Evolutionary conservation across 2,113 vertebrate species (phyloP).

Genomic region (Andinoacara biseriatus): DNA sequence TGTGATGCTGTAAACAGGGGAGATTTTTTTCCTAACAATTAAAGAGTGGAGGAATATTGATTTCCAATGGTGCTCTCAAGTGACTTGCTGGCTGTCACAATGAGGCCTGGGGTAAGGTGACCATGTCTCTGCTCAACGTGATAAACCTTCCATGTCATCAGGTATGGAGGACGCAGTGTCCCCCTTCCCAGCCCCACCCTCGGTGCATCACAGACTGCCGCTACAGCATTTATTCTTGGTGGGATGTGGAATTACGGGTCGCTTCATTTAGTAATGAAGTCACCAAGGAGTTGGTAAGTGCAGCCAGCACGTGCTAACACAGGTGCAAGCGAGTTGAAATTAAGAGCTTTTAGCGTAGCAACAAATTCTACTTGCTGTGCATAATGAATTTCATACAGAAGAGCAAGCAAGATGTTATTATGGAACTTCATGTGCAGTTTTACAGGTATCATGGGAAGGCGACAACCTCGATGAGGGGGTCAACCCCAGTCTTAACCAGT

Average conservation of each 20-base stretch:
- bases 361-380: not conserved
- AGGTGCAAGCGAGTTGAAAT: constrained; percentile 18
- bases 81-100: constrained; percentile 88
- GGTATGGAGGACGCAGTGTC: constrained; percentile 70
- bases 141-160: constrained; percentile 77
- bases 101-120: constrained; percentile 89
- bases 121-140: constrained; percentile 83
- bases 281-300: constrained; percentile 34
- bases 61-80: constrained; percentile 89
- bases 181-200: constrained; percentile 22
- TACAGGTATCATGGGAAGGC: constrained; percentile 32
- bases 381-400: not conserved
- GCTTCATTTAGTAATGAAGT: constrained; percentile 71
- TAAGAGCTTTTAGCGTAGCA: constrained; percentile 24
- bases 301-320: not conserved
- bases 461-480: constrained; percentile 42
- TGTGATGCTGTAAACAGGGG: constrained; percentile 75
- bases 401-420: not conserved
- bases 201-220: not conserved
- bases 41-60: constrained; percentile 87
- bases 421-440: constrained; percentile 12
- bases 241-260: constrained; percentile 38
- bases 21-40: constrained; percentile 78
- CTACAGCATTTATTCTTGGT: constrained; percentile 43
- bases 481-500: constrained; percentile 29